Evolutionary conservation across 2,113 vertebrate genomes (phyloP), one percentile per base, ranked within the genome.

Genomic region (Dicerorhinus sumatrensis): DNA sequence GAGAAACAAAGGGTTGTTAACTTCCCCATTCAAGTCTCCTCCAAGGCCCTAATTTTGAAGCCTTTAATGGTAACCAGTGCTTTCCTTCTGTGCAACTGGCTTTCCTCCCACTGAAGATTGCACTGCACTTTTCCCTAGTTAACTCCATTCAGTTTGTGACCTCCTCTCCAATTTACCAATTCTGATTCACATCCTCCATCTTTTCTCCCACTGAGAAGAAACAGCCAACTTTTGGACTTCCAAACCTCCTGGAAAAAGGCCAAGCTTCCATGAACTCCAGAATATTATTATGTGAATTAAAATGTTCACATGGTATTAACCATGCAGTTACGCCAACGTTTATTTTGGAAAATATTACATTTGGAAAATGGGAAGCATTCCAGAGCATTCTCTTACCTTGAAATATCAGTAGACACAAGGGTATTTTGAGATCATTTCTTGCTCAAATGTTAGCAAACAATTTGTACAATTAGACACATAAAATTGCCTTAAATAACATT

Each of bases 331-430:
- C 92, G 91, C 89, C 73, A 89, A 90, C 88, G 72, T 98, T 99
- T 99, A 98, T 97, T 99, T 99, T 99, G 98, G 98, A 98, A 98
- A 98, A 96, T 83, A 98, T 89, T 98, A 89, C 97, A 97, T 98
- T 88, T 97, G 98, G 98, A 99, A 99, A 99, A 98, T 94, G 98
- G 98, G 98, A 99, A 98, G 81, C 39, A 76, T 98, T 98, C 98
- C 98, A 99, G 94, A 94, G 96, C 98, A 98, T 98, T 98, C 96
- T 97, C 98, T 98, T 98, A 99, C 99, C 98, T 99, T 98, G 97
- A 98, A 99, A 98, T 98, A 98, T 97, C 98, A 98, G 94, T 97
- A 98, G 98, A 98, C 97, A 97, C 36, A 79, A 98, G 98, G 90
- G 83, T 97, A 98, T 98, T 98, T 97, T 97, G 95, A 98, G 98